Evolutionary conservation across 2,113 vertebrate species (phyloP).

Genomic region (Aspiorhynchus laticeps): DNA sequence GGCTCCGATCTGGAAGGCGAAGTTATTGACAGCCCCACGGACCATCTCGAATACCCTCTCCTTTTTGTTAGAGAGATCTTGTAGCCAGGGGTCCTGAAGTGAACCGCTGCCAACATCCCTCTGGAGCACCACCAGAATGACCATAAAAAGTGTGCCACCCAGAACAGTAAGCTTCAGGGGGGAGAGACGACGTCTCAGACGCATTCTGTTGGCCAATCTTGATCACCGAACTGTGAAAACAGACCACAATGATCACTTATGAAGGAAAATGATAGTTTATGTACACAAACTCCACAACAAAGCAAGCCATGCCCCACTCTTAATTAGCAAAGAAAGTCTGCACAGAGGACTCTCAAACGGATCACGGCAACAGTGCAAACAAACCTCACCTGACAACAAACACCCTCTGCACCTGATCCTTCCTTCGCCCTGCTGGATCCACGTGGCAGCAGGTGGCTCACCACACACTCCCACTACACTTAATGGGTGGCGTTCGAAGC

Average conservation of each 20-base stretch:
- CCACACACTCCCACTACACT: conserved; percentile 36
- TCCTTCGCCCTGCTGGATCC: conserved; percentile 59
- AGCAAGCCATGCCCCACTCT: background rate
- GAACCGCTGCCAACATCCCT: conserved; percentile 74
- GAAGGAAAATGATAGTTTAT: background rate
- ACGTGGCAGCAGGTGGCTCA: conserved; percentile 64
- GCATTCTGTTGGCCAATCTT: conserved; percentile 69
- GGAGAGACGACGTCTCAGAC: conserved; percentile 81
- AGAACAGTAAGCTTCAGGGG: conserved; percentile 84
- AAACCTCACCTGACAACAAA: conserved; percentile 50
- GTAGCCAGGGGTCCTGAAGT: conserved; percentile 83
- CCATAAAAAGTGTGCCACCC: conserved; percentile 78
- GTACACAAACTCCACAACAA: background rate
- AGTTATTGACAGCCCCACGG: conserved; percentile 85
- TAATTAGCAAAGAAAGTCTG: background rate
- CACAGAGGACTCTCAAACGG: background rate
- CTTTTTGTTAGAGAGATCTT: conserved; percentile 82
- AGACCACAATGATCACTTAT: background rate
- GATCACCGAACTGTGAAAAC: conserved; percentile 8
- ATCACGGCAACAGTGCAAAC: conserved; percentile 25
- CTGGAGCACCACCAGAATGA: conserved; percentile 87
- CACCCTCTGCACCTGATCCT: conserved; percentile 52
- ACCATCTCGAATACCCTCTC: conserved; percentile 86
- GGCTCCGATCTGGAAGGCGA: conserved; percentile 87
- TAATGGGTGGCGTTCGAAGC: conserved; percentile 54